phyloP scores from a whole-genome alignment of 64 coral and sea anemone species.

The Actinia tenebrosa region DNA sequence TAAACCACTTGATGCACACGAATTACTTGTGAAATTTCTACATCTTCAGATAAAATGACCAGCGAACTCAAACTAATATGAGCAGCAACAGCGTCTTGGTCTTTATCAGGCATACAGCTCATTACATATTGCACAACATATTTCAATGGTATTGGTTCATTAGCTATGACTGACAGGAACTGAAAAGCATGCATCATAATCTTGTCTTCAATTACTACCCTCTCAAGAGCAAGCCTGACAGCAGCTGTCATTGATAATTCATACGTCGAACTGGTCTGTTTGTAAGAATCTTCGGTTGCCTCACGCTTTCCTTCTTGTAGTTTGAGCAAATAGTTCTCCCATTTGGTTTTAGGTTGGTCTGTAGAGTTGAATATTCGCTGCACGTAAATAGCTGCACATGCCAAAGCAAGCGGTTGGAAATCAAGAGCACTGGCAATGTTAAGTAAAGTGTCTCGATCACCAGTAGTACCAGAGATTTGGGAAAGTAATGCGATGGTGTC shows the following conservation, averaged over 20 bases:
- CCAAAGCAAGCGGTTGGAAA: slow-evolving; percentile 36
- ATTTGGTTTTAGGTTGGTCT: background rate
- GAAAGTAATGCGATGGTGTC: slow-evolving; percentile 20
- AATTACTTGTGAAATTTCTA: slow-evolving; percentile 14
- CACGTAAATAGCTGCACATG: slow-evolving; percentile 17
- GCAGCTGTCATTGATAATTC: background rate
- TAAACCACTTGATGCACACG: slow-evolving; percentile 24
- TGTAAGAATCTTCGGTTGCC: background rate
- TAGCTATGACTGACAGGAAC: slow-evolving; percentile 30
- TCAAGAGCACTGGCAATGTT: slow-evolving; percentile 25
- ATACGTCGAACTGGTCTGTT: slow-evolving; percentile 15
- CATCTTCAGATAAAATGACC: background rate
- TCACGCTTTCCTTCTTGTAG: slow-evolving; percentile 30
- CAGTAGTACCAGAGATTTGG: background rate
- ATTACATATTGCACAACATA: slow-evolving; percentile 20
- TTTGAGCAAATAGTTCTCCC: slow-evolving; percentile 12
- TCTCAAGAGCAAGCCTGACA: slow-evolving; percentile 20
- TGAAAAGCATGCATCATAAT: slow-evolving; percentile 38
- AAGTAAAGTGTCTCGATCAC: background rate
- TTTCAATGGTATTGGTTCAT: slow-evolving; percentile 28
- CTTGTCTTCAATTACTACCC: slow-evolving; percentile 1
- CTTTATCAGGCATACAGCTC: slow-evolving; percentile 20
- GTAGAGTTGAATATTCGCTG: background rate
- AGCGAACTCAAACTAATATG: background rate
- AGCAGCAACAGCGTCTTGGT: slow-evolving; percentile 4